Evolutionary conservation across 2,797 vertebrate species (phyloP), one percentile per base, ranked within the genome.

Genomic region (Orestias chungarensis): DNA sequence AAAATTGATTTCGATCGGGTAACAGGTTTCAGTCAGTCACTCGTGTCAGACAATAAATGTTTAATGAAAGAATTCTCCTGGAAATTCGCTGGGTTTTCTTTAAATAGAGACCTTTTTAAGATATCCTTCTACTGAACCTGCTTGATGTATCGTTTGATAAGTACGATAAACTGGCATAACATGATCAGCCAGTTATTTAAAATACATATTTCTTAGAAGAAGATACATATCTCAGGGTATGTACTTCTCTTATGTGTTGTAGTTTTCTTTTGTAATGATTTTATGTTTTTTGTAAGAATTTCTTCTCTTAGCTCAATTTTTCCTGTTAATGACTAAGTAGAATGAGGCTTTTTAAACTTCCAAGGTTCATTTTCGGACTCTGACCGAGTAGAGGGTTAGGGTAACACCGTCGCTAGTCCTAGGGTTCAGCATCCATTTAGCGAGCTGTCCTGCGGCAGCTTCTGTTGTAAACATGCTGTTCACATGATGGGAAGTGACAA

Each of bases 401-500:
- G 75, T 20, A 67, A 64, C 29, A 9, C 73, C 55, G 74, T 79
- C 71, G 71, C 74, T 38, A 80, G 84, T 88, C 79, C 42, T 10
- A 73, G 84, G 65, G 59, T 79, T 74, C 66, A 47, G 76, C 80
- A 35, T 68, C 71, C 85, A 71, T 72, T 75, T 73, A 81, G 78
- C 54, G 76, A 80, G 75, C 62, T 66, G 29, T 88, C 86, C 75
- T 71, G 75, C 44, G 75, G 76, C 74, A 14, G 82, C n/a, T 69
- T 77, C 81, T 55, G 82, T 75, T 84, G 83, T 77, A 82, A 84
- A 77, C 3, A 70, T 78, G 27, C 62, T 33, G 31, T 75, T 59
- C 17, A 0, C 46, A 67, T 87, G 88, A 93, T 93, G 82, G 78
- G 85, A 91, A 85, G 82, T 88, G 93, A 92, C 93, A 89, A 88